phyloP scores from a whole-genome alignment of 2,888 invertebrate species.

The Anticlea derivata region DNA sequence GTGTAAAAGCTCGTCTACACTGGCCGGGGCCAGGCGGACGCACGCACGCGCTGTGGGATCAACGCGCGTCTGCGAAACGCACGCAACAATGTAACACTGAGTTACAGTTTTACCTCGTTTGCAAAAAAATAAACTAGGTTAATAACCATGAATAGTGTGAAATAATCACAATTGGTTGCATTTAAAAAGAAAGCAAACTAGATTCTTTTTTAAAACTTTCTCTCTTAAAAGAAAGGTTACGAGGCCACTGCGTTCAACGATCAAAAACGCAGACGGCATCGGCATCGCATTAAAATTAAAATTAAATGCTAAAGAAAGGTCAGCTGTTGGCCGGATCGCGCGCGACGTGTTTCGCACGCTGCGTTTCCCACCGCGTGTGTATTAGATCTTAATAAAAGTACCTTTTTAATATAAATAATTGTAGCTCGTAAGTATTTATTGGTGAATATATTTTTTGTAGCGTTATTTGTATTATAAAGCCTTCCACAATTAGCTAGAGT shows the following conservation, averaged over 20 bases:
- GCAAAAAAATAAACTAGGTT: slow-evolving; percentile 32
- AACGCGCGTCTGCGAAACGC: slow-evolving; percentile 65
- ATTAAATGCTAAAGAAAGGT: slow-evolving; percentile 28
- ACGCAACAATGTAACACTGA: slow-evolving; percentile 14
- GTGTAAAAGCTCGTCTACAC: slow-evolving; percentile 15
- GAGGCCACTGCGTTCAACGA: slow-evolving; percentile 35
- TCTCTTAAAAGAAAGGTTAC: slow-evolving; percentile 36
- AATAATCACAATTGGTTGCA: slow-evolving; percentile 39
- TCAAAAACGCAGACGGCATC: slow-evolving; percentile 28
- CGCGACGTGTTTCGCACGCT: slow-evolving; percentile 59
- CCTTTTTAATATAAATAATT: slow-evolving; percentile 70
- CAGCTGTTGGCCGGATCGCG: slow-evolving; percentile 17
- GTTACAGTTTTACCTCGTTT: slow-evolving; percentile 22
- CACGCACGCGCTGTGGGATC: slow-evolving; percentile 40
- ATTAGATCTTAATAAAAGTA: slow-evolving; percentile 74
- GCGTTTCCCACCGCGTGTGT: slow-evolving; percentile 64
- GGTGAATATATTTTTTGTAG: slow-evolving; percentile 54
- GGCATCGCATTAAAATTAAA: slow-evolving; percentile 22
- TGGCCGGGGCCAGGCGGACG: slow-evolving; percentile 13
- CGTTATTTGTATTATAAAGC: slow-evolving; percentile 66
- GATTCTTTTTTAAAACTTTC: slow-evolving; percentile 37
- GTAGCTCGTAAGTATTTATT: slow-evolving; percentile 79
- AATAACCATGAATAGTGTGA: slow-evolving; percentile 37
- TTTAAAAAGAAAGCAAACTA: slow-evolving; percentile 44
- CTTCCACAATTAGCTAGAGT: slow-evolving; percentile 48